A percentile compares a stretch with the other conserved stretches of the same genome.
These are phyloP conservation scores for Hylomyscus alleni DNA, from an alignment of 2,797 vertebrate species.

Conservation along the genomic window DNA sequence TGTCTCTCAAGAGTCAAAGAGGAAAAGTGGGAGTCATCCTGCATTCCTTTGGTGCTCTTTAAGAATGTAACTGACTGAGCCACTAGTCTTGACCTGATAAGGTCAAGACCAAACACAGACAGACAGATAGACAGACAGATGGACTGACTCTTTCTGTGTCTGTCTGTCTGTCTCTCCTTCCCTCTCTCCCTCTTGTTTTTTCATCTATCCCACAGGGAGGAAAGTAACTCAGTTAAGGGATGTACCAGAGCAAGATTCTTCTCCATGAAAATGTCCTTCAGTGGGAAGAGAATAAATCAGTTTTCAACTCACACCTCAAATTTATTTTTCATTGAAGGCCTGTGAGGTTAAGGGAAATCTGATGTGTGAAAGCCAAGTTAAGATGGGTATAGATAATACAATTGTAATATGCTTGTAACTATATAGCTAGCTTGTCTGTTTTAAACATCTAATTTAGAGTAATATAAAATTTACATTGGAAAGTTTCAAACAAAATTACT, in stretches of 20 bases:
- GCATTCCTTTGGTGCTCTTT: constrained; percentile 67
- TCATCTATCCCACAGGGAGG: constrained; percentile 56
- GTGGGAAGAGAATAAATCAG: neutral
- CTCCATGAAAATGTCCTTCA: constrained; percentile 67
- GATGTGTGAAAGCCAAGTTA: neutral
- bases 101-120: neutral
- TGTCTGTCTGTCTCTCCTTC: too few relatives aligned
- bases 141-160: neutral
- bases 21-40: constrained; percentile 48
- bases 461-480: constrained; percentile 25
- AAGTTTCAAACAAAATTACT: constrained; percentile 25
- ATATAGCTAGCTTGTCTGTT: neutral
- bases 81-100: constrained; percentile 33
- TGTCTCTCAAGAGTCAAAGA: constrained; percentile 57
- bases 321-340: constrained; percentile 73
- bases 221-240: constrained; percentile 71
- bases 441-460: constrained; percentile 43
- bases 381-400: neutral
- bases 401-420: neutral
- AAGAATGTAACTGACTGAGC: constrained; percentile 36
- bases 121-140: neutral
- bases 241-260: neutral
- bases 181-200: constrained; percentile 25
- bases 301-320: constrained; percentile 74
- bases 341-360: constrained; percentile 62